Percentiles rank a stretch among this genome's conserved stretches.
phyloP scores from a whole-genome alignment of 2,888 invertebrate species.

The Trissoscelio sp. region DNA sequence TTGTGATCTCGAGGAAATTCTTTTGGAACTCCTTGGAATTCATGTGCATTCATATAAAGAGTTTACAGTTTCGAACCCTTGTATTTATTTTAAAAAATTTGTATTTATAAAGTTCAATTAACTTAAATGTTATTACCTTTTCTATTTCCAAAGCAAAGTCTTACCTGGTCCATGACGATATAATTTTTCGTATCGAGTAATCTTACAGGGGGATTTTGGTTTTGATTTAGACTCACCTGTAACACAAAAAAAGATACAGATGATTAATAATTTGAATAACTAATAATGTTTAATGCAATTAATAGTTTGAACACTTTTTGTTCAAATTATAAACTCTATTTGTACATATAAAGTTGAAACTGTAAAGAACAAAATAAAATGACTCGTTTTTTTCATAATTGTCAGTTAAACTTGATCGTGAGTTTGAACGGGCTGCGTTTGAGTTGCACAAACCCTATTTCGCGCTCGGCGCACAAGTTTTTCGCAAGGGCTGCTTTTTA shows the following conservation, averaged over 20 bases:
- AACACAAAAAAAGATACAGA: conserved; percentile 69
- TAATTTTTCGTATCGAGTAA: conserved; percentile 62
- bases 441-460: conserved; percentile 47
- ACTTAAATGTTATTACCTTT: not conserved
- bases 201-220: conserved; percentile 72
- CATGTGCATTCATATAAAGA: too few species aligned
- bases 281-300: too few species aligned
- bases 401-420: conserved; percentile 16
- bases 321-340: too few species aligned
- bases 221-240: conserved; percentile 80
- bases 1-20: too few species aligned
- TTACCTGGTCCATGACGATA: conserved; percentile 68
- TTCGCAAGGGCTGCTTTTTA: conserved; percentile 67
- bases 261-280: not conserved
- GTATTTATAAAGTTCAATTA: too few species aligned
- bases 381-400: conserved; percentile 7
- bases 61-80: too few species aligned
- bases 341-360: not conserved
- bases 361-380: not conserved
- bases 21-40: too few species aligned
- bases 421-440: conserved; percentile 4
- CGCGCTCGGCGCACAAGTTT: conserved; percentile 60
- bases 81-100: too few species aligned
- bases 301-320: not conserved
- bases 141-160: not conserved